phyloP scores from a whole-genome alignment of 1,140 invertebrate genomes.

The Agraylea sexmaculata region DNA sequence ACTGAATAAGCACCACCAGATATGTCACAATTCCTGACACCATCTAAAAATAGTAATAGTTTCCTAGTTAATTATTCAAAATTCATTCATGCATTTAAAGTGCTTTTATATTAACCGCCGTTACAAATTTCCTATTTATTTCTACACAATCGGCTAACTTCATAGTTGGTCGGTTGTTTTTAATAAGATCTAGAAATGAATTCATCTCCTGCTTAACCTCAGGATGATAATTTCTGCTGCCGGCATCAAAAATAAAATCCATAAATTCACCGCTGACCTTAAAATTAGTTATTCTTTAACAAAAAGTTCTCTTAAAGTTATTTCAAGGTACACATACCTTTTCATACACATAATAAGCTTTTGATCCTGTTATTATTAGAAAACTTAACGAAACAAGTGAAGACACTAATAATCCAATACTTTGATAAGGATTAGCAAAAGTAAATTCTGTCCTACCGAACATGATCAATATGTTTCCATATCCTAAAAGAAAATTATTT shows the following conservation, averaged over 20 bases:
- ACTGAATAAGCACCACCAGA: slow-evolving; percentile 15
- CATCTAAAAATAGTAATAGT: slow-evolving; percentile 12
- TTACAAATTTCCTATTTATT: slow-evolving; percentile 13
- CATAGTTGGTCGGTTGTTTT: slow-evolving; percentile 14
- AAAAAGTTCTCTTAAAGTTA: too few relatives aligned
- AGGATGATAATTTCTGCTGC: slow-evolving; percentile 12
- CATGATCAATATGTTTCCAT: too few relatives aligned
- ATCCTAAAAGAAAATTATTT: slow-evolving; percentile 12
- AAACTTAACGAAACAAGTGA: too few relatives aligned
- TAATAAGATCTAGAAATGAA: slow-evolving; percentile 12
- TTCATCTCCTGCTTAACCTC: slow-evolving; percentile 14
- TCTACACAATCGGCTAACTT: slow-evolving; percentile 10
- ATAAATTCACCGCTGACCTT: slow-evolving; percentile 15
- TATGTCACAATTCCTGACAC: slow-evolving; percentile 14
- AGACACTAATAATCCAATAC: too few relatives aligned
- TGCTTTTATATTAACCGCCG: slow-evolving; percentile 10
- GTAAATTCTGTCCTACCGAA: too few relatives aligned
- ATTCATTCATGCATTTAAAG: neutral
- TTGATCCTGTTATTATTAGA: too few relatives aligned
- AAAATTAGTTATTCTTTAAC: too few relatives aligned
- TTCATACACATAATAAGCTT: too few relatives aligned
- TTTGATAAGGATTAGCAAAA: too few relatives aligned
- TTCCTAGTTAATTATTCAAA: slow-evolving; percentile 5
- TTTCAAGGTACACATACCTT: too few relatives aligned
- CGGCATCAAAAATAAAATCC: slow-evolving; percentile 10